Conservation (phyloP, 2,797 vertebrate genomes). For the Neosilurus hyrtlii region DNA sequence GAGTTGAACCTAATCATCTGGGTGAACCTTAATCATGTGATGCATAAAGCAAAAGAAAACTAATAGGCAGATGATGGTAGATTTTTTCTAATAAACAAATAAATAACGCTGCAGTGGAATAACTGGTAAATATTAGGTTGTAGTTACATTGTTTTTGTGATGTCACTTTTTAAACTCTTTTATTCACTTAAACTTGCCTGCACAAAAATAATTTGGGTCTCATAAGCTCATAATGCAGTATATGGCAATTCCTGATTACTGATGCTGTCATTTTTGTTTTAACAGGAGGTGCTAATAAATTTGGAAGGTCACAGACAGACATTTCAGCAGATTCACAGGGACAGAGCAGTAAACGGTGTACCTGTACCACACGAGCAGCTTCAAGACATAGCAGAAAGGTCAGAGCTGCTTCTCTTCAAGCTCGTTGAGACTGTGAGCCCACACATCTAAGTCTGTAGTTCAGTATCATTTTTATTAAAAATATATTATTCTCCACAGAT, state of each 20-base stretch:
- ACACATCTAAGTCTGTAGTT: neutral
- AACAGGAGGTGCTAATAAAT: constrained; percentile 91
- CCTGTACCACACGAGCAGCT: constrained; percentile 92
- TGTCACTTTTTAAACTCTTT: neutral
- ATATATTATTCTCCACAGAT: constrained; percentile 71
- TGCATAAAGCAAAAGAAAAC: neutral
- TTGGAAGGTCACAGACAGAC: constrained; percentile 88
- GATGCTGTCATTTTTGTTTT: neutral
- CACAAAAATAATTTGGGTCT: neutral
- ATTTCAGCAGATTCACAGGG: constrained; percentile 92
- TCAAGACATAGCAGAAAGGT: constrained; percentile 97
- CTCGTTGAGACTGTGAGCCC: neutral
- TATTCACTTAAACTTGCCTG: neutral
- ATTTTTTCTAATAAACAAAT: neutral
- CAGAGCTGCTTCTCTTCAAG: constrained; percentile 45
- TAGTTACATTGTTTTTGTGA: neutral
- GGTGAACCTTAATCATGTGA: neutral
- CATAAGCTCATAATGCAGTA: neutral
- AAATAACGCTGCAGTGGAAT: neutral
- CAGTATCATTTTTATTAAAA: neutral
- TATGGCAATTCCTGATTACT: neutral
- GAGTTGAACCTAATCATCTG: neutral
- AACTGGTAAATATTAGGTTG: neutral
- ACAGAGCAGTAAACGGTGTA: constrained; percentile 90
- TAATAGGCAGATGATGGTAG: neutral